These are phyloP conservation scores for Cylloceria caligata DNA, from an alignment of 2,888 invertebrate genomes.

Conservation along the genomic window DNA sequence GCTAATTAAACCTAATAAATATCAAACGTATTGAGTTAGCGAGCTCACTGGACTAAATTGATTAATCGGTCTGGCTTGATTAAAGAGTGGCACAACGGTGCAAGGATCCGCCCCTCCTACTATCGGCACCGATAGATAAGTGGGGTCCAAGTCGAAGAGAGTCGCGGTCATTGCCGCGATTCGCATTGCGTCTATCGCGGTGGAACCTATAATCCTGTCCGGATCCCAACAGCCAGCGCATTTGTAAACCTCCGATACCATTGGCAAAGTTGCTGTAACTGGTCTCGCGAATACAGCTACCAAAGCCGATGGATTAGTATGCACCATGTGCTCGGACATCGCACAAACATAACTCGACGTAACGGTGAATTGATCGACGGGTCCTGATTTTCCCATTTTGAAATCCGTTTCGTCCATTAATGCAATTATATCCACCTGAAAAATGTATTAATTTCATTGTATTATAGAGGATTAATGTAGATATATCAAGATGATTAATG, in stretches of 20 bases:
- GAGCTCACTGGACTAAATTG: slow-evolving; percentile 70
- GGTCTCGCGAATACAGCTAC: slow-evolving; percentile 79
- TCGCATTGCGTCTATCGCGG: slow-evolving; percentile 76
- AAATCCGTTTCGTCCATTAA: slow-evolving; percentile 79
- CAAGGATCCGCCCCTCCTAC: slow-evolving; percentile 79
- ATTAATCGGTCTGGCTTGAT: slow-evolving; percentile 74
- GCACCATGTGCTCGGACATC: slow-evolving; percentile 74
- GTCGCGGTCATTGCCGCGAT: slow-evolving; percentile 77
- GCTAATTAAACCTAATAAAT: neutral
- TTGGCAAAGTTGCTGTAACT: slow-evolving; percentile 78
- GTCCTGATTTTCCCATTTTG: slow-evolving; percentile 63
- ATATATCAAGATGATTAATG: too few relatives aligned
- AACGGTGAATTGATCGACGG: slow-evolving; percentile 72
- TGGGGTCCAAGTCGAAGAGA: slow-evolving; percentile 76
- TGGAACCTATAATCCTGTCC: slow-evolving; percentile 78
- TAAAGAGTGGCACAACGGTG: slow-evolving; percentile 78
- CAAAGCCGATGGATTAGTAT: slow-evolving; percentile 75
- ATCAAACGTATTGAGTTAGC: too few relatives aligned
- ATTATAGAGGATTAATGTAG: neutral
- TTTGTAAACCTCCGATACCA: slow-evolving; percentile 79
- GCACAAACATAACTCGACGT: slow-evolving; percentile 73
- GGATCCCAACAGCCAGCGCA: slow-evolving; percentile 75
- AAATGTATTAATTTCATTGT: neutral
- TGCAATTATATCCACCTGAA: slow-evolving; percentile 79
- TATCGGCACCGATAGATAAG: slow-evolving; percentile 77